These are phyloP conservation scores for Drosophila busckii DNA, from an alignment of 1,140 invertebrate species.

Conservation along the genomic window DNA sequence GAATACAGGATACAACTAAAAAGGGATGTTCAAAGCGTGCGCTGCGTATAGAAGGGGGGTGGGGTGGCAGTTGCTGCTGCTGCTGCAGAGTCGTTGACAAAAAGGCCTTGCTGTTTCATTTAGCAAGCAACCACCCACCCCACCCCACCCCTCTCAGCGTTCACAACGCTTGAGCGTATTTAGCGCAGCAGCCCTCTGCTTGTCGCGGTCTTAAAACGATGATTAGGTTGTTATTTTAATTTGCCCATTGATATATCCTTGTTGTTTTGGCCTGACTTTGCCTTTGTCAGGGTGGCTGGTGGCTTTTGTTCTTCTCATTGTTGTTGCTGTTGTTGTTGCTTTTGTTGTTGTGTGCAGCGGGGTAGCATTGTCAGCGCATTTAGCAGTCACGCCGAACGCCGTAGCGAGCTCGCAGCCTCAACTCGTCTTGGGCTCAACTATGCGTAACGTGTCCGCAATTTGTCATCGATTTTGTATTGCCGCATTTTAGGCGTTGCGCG, in stretches of 20 bases:
- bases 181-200: slow-evolving; percentile 35
- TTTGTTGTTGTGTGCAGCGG: slow-evolving; percentile 25
- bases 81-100: slow-evolving; percentile 54
- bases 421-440: slow-evolving; percentile 74
- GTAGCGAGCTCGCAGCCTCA: slow-evolving; percentile 34
- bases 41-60: neutral
- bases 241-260: slow-evolving; percentile 79
- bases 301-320: slow-evolving; percentile 19
- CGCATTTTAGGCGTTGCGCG: slow-evolving; percentile 53
- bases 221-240: slow-evolving; percentile 80
- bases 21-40: slow-evolving; percentile 36
- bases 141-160: slow-evolving; percentile 3
- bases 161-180: neutral
- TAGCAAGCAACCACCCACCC: slow-evolving; percentile 48
- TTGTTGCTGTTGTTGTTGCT: slow-evolving; percentile 48
- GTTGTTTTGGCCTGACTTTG: slow-evolving; percentile 51
- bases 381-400: slow-evolving; percentile 63
- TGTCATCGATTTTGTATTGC: slow-evolving; percentile 79
- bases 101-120: slow-evolving; percentile 74
- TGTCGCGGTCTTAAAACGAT: slow-evolving; percentile 79
- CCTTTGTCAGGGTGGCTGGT: slow-evolving; percentile 64
- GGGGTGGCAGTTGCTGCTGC: neutral
- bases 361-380: slow-evolving; percentile 67
- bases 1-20: slow-evolving; percentile 2
- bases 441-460: slow-evolving; percentile 79